Evolutionary conservation across 92 coral and sea anemone species (phyloP).

Genomic region (Parazoanthus darwini): DNA sequence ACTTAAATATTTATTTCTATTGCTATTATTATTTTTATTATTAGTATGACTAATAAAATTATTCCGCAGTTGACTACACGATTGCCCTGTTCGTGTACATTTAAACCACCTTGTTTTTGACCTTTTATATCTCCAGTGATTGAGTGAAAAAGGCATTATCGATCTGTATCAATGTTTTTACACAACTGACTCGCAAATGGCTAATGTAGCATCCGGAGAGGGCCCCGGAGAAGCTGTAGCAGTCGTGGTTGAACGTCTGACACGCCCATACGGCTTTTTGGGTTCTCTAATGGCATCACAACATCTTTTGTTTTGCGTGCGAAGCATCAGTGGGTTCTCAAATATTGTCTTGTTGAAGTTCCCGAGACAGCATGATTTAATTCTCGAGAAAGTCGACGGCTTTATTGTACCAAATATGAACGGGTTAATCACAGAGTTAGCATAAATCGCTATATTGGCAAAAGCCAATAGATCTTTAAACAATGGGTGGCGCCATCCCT

Average conservation of each 20-base stretch:
- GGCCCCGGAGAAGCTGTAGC: too few species aligned
- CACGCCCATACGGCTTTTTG: neutral
- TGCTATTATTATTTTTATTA: too few species aligned
- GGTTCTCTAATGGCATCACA: constrained; percentile 10
- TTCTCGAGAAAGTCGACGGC: constrained; percentile 20
- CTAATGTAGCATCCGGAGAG: neutral
- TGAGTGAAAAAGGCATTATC: too few species aligned
- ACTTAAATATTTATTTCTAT: too few species aligned
- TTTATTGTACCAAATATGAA: constrained; percentile 32
- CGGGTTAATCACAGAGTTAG: constrained; percentile 32
- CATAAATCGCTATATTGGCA: constrained; percentile 29
- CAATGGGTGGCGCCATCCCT: constrained; percentile 14
- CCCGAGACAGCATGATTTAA: constrained; percentile 31
- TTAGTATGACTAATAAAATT: too few species aligned
- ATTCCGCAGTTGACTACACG: too few species aligned
- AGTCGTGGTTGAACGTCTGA: neutral
- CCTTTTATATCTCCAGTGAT: too few species aligned
- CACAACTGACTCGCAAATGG: constrained; percentile 3
- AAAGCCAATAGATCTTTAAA: constrained; percentile 32
- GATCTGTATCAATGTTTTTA: neutral
- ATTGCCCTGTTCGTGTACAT: too few species aligned
- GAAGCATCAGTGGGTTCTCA: constrained; percentile 37
- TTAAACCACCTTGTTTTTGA: too few species aligned
- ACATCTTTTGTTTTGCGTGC: constrained; percentile 20
- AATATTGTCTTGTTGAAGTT: neutral